These are phyloP conservation scores for Nephrotoma appendiculata DNA, from an alignment of 2,888 invertebrate species.

Conservation along the genomic window DNA sequence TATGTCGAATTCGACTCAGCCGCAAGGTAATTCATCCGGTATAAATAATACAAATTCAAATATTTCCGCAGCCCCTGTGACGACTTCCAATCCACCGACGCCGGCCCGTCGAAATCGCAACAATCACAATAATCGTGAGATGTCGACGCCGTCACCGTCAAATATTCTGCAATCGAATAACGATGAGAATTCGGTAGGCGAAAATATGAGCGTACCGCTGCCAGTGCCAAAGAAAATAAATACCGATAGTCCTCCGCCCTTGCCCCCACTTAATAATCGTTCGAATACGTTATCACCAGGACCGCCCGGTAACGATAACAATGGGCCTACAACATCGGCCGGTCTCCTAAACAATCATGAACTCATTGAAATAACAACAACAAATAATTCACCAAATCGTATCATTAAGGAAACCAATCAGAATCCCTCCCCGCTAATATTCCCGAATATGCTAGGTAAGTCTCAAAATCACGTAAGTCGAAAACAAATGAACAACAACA, in stretches of 20 bases:
- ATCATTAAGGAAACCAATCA: not conserved
- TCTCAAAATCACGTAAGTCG: constrained; percentile 19
- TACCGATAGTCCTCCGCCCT: constrained; percentile 16
- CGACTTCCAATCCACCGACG: constrained; percentile 12
- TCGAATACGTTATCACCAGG: constrained; percentile 13
- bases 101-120: constrained; percentile 11
- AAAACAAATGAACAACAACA: constrained; percentile 1
- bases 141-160: constrained; percentile 9
- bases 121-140: constrained; percentile 10
- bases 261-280: constrained; percentile 10
- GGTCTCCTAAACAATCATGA: not conserved
- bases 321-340: constrained; percentile 3
- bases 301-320: constrained; percentile 1
- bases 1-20: not conserved
- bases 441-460: constrained; percentile 19
- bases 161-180: constrained; percentile 7
- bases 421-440: not conserved
- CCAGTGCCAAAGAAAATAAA: constrained; percentile 20
- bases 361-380: not conserved
- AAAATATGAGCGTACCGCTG: constrained; percentile 7
- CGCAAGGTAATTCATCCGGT: not conserved
- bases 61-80: not conserved
- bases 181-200: constrained; percentile 8
- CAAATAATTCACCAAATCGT: not conserved
- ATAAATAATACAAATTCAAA: not conserved